phyloP scores from a whole-genome alignment of 2,113 vertebrate species.

The Saccopteryx leptura region DNA sequence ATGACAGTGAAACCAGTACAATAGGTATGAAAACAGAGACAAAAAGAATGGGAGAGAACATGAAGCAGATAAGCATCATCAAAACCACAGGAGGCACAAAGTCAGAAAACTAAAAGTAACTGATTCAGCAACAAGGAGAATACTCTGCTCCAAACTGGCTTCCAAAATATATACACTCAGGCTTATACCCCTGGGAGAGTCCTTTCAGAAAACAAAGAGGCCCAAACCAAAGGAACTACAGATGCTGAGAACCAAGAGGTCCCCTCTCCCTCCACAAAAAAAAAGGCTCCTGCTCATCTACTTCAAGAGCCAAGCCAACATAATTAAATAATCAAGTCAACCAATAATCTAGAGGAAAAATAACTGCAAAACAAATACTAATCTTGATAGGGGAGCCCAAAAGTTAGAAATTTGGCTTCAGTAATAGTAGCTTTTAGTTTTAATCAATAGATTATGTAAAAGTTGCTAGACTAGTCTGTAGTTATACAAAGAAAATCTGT shows the following conservation, averaged over 20 bases:
- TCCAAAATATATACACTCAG: background rate
- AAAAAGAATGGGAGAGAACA: background rate
- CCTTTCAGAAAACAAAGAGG: background rate
- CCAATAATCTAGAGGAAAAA: background rate
- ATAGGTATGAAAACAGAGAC: background rate
- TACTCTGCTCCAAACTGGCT: background rate
- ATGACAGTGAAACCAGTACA: background rate
- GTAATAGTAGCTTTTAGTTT: no score
- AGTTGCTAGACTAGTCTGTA: no score
- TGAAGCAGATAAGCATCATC: background rate
- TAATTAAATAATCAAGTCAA: slow-evolving; percentile 1
- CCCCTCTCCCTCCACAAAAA: background rate
- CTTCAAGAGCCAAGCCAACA: background rate
- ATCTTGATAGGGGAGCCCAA: background rate
- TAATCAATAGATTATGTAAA: no score
- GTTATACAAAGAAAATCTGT: no score
- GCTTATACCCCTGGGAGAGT: background rate
- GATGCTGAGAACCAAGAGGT: background rate
- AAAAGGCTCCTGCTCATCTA: background rate
- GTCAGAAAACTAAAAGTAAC: background rate
- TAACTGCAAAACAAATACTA: background rate
- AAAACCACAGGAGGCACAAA: background rate
- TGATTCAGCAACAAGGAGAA: background rate
- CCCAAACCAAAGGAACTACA: background rate
- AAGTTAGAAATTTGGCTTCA: no score